Conservation (phyloP, 2,113 vertebrate genomes). For the Ibidorhyncha struthersii region DNA sequence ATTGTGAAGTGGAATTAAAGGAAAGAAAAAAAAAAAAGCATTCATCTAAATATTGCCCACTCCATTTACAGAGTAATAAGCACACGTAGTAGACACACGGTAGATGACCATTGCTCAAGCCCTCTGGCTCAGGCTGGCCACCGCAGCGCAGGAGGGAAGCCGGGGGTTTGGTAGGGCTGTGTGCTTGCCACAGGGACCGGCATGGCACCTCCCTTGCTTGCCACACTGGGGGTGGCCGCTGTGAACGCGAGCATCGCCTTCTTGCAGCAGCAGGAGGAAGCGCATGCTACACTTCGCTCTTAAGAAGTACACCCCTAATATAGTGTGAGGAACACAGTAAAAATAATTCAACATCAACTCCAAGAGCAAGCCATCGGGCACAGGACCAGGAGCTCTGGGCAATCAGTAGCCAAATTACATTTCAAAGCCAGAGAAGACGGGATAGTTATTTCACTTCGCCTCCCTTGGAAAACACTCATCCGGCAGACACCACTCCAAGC, state of each 20-base stretch:
- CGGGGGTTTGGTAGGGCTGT: accelerated
- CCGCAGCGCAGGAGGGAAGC: accelerated
- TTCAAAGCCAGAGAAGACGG: not conserved
- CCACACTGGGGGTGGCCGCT: not conserved
- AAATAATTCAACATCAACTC: not conserved
- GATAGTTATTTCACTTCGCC: not conserved
- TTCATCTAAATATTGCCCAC: not conserved
- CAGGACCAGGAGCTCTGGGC: not conserved
- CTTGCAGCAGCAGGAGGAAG: not conserved
- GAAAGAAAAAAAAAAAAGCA: accelerated
- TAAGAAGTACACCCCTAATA: not conserved
- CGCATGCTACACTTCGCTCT: too few species aligned
- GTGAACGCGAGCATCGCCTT: not conserved
- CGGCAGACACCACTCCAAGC: not conserved
- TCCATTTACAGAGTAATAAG: not conserved
- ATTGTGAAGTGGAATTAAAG: not conserved
- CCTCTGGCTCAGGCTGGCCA: not conserved
- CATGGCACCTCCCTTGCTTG: not conserved
- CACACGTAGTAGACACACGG: accelerated
- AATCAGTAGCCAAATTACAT: not conserved
- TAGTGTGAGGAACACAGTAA: accelerated
- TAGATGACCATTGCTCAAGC: not conserved
- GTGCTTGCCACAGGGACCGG: not conserved
- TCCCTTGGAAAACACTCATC: not conserved
- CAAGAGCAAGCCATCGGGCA: not conserved